These are phyloP conservation scores for Hypothenemus hampei DNA, from an alignment of 1,140 invertebrate genomes.

Conservation along the genomic window DNA sequence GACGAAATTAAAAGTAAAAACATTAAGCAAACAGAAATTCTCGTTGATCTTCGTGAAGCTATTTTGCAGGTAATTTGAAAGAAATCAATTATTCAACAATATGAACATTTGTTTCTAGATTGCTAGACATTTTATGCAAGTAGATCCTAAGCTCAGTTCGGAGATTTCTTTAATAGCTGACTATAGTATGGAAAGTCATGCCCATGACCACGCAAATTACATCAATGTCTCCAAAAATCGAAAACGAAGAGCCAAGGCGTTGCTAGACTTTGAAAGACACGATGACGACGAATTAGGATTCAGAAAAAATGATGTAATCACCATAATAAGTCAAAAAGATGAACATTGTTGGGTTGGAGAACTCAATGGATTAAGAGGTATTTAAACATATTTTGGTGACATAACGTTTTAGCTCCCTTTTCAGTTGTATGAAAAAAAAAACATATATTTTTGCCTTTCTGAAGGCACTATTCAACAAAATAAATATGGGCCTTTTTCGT, in stretches of 20 bases:
- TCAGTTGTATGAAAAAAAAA: too few species aligned
- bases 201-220: constrained; percentile 90
- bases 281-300: constrained; percentile 99
- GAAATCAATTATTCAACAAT: background rate
- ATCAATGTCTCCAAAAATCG: constrained; percentile 84
- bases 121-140: constrained; percentile 80
- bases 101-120: constrained; percentile 54
- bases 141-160: constrained; percentile 67
- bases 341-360: constrained; percentile 99
- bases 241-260: constrained; percentile 87
- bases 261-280: constrained; percentile 95
- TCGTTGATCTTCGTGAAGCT: constrained; percentile 95
- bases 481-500: too few species aligned
- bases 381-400: background rate
- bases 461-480: too few species aligned
- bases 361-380: constrained; percentile 88
- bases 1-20: constrained; percentile 94
- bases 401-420: too few species aligned
- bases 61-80: constrained; percentile 65
- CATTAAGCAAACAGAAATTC: constrained; percentile 88
- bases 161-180: constrained; percentile 81
- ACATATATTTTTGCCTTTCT: too few species aligned
- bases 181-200: constrained; percentile 93
- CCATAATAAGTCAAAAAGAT: constrained; percentile 95
- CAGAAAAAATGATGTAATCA: constrained; percentile 97